These are phyloP conservation scores for Drosophila tanythrix DNA, from an alignment of 2,888 invertebrate genomes.

Conservation along the genomic window DNA sequence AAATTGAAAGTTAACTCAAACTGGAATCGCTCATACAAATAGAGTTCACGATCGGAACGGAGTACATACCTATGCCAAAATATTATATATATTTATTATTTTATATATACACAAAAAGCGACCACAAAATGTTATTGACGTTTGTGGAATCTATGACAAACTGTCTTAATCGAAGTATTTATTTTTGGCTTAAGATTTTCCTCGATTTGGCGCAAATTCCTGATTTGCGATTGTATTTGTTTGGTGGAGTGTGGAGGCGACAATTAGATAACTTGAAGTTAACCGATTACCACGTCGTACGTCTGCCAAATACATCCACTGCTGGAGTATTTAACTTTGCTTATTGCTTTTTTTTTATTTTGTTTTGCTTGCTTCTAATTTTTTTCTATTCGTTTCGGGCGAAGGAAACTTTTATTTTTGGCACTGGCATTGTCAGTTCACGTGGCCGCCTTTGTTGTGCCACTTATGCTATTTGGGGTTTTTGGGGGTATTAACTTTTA, in stretches of 20 bases:
- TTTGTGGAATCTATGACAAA: not conserved
- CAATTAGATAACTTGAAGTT: not conserved
- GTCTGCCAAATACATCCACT: not conserved
- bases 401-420: conserved; percentile 14
- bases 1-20: no score
- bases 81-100: not conserved
- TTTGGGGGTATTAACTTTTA: conserved; percentile 68
- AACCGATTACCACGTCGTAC: not conserved
- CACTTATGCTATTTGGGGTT: conserved; percentile 61
- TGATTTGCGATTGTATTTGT: not conserved
- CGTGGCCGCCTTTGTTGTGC: conserved; percentile 56
- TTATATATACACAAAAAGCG: not conserved
- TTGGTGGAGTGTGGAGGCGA: not conserved
- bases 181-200: not conserved
- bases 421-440: conserved; percentile 1
- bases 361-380: conserved; percentile 19
- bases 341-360: conserved; percentile 18
- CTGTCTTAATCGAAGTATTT: not conserved
- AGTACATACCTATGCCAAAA: no score
- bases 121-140: no score
- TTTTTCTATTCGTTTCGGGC: conserved; percentile 4
- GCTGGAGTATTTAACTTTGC: not conserved
- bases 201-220: not conserved
- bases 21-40: no score
- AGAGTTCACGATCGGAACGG: no score